phyloP scores from a whole-genome alignment of 2,888 invertebrate species.

The Rhodophaea formosa region DNA sequence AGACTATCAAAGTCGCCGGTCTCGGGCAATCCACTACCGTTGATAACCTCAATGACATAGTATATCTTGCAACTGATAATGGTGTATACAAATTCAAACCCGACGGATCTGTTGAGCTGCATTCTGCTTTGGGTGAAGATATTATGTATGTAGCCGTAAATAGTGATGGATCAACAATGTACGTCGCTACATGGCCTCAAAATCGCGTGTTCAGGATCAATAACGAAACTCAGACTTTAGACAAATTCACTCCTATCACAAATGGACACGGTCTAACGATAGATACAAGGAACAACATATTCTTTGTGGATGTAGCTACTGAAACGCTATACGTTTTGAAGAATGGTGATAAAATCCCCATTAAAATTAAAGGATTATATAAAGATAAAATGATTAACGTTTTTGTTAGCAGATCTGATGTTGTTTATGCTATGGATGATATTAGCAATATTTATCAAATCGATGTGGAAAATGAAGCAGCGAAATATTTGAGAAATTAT shows the following conservation, averaged over 20 bases:
- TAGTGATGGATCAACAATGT: slow-evolving; percentile 58
- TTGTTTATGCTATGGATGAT: slow-evolving; percentile 70
- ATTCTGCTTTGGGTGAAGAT: slow-evolving; percentile 65
- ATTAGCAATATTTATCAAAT: slow-evolving; percentile 60
- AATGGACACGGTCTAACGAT: slow-evolving; percentile 69
- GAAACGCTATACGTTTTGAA: slow-evolving; percentile 66
- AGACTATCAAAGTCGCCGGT: slow-evolving; percentile 62
- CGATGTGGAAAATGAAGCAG: slow-evolving; percentile 56
- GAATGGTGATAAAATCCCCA: slow-evolving; percentile 51
- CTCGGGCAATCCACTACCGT: slow-evolving; percentile 69
- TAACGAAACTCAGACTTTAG: slow-evolving; percentile 58
- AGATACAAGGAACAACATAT: slow-evolving; percentile 66
- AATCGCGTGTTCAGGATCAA: slow-evolving; percentile 66
- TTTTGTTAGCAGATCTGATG: slow-evolving; percentile 63
- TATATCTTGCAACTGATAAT: slow-evolving; percentile 72
- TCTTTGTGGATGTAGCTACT: slow-evolving; percentile 54
- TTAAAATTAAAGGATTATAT: slow-evolving; percentile 64
- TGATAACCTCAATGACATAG: slow-evolving; percentile 72
- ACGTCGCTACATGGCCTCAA: slow-evolving; percentile 73
- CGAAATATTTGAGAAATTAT: slow-evolving; percentile 56
- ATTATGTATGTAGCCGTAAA: slow-evolving; percentile 68
- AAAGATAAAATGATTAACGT: slow-evolving; percentile 65
- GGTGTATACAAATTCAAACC: slow-evolving; percentile 71
- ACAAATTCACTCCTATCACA: slow-evolving; percentile 57
- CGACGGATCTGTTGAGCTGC: slow-evolving; percentile 55